These are phyloP conservation scores for Acrobasis consociella DNA, from an alignment of 2,888 invertebrate species.

Conservation along the genomic window DNA sequence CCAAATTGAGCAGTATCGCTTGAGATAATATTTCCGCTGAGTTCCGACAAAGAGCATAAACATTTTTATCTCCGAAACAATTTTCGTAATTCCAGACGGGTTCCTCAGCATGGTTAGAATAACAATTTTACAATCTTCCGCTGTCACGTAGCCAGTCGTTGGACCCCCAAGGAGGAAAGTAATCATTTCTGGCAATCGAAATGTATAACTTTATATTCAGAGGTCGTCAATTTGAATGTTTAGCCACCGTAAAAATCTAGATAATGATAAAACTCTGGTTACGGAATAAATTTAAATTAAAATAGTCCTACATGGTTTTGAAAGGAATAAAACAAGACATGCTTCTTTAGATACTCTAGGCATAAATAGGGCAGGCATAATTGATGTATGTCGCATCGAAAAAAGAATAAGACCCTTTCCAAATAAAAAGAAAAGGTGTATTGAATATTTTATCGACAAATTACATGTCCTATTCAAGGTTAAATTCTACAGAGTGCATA, in stretches of 20 bases:
- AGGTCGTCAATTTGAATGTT: slow-evolving; percentile 67
- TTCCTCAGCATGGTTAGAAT: slow-evolving; percentile 73
- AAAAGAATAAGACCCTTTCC: too few relatives aligned
- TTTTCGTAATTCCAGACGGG: slow-evolving; percentile 73
- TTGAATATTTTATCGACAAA: too few relatives aligned
- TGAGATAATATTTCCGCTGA: slow-evolving; percentile 40
- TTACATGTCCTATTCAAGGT: too few relatives aligned
- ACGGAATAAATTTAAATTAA: slow-evolving; percentile 30
- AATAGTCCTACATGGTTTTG: not conserved
- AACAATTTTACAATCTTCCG: slow-evolving; percentile 77
- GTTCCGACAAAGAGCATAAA: slow-evolving; percentile 58
- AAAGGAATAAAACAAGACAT: not conserved
- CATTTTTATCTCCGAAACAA: slow-evolving; percentile 70
- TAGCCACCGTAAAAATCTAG: slow-evolving; percentile 50
- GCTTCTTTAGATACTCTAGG: not conserved
- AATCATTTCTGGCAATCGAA: slow-evolving; percentile 75
- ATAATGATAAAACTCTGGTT: slow-evolving; percentile 40
- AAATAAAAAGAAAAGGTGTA: too few relatives aligned
- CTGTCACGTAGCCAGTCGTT: slow-evolving; percentile 73
- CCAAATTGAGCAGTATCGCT: slow-evolving; percentile 25
- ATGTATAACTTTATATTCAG: slow-evolving; percentile 71
- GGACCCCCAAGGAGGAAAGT: slow-evolving; percentile 70
- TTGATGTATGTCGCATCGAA: not conserved
- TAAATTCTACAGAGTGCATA: too few relatives aligned
- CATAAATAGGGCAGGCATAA: too few relatives aligned